Evolutionary conservation across 2,113 vertebrate genomes (phyloP).

Genomic region (Trinectes maculatus): DNA sequence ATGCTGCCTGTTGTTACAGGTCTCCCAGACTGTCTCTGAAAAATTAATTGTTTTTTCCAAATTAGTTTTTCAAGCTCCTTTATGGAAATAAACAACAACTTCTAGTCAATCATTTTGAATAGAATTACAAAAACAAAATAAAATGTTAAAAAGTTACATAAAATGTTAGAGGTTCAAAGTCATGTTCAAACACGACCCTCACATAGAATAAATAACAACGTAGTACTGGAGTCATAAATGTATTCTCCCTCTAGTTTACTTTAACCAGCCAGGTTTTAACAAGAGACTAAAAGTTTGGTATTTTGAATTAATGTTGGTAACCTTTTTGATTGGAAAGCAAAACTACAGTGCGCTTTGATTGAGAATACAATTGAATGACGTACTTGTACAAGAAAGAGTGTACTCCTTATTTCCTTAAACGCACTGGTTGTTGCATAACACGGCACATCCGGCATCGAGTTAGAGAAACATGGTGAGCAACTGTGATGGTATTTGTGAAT

Average conservation of each 20-base stretch:
- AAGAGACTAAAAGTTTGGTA: too few relatives aligned
- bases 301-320: too few relatives aligned
- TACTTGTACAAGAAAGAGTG: not conserved
- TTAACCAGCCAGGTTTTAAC: not conserved
- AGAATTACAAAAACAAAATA: too few relatives aligned
- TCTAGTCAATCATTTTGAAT: too few relatives aligned
- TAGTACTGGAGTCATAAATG: not conserved
- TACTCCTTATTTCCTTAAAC: conserved; percentile 32
- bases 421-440: conserved; percentile 11
- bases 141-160: not conserved
- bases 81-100: not conserved
- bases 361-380: conserved; percentile 23
- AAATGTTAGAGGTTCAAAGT: not conserved
- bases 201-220: not conserved
- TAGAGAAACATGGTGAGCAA: conserved; percentile 31
- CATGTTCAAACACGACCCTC: too few relatives aligned
- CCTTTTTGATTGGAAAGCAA: conserved; percentile 1
- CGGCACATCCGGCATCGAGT: conserved; percentile 43
- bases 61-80: not conserved
- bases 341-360: not conserved
- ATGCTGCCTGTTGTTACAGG: not conserved
- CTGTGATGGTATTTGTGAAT: conserved; percentile 26
- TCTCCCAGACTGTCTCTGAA: too few relatives aligned
- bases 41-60: too few relatives aligned
- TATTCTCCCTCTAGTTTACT: not conserved